phyloP scores from a whole-genome alignment of 2,113 vertebrate species.

The Madoqua kirkii region DNA sequence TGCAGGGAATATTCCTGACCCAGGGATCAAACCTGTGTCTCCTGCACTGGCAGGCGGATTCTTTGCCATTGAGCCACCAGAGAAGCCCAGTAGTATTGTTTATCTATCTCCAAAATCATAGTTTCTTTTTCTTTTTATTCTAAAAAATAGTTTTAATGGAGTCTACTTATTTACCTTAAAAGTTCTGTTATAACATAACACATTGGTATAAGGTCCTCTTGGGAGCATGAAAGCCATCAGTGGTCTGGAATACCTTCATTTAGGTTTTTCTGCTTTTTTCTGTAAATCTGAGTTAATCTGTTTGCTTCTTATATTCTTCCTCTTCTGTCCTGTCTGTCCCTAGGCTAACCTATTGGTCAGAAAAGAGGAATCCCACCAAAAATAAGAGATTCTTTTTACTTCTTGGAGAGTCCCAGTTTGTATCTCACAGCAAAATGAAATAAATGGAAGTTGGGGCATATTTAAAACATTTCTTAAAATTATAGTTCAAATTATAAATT shows the following conservation, averaged over 20 bases:
- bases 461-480: constrained; percentile 31
- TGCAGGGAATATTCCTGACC: background rate
- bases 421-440: constrained; percentile 9
- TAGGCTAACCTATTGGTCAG: background rate
- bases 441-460: constrained; percentile 1
- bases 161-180: constrained; percentile 14
- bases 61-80: background rate
- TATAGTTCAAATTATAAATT: constrained; percentile 5
- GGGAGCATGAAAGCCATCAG: background rate
- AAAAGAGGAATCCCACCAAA: background rate
- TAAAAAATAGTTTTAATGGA: background rate
- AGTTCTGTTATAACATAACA: background rate
- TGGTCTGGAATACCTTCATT: background rate
- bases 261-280: background rate
- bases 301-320: background rate
- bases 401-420: background rate
- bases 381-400: background rate
- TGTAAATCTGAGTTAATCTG: background rate
- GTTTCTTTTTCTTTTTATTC: constrained; percentile 21
- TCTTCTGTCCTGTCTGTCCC: background rate
- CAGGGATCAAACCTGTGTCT: background rate
- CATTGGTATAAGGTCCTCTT: background rate
- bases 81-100: background rate
- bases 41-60: background rate
- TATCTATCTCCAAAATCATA: background rate